Evolutionary conservation across 2,113 vertebrate species (phyloP), one percentile per base, ranked within the genome.

Genomic region (Chaetodon auriga): DNA sequence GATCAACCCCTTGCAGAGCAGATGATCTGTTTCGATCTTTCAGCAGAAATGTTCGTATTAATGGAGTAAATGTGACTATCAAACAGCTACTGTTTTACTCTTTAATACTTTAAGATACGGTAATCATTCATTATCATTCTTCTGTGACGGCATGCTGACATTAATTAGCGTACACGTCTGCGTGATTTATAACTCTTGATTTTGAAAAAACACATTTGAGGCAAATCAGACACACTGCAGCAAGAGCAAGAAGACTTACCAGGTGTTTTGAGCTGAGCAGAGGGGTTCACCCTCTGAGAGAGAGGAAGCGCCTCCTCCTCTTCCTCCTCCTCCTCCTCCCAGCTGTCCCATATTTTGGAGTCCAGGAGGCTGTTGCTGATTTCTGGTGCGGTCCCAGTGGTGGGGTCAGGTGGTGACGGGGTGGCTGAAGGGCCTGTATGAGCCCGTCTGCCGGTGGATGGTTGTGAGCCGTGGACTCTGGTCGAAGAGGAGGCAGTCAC

Each of bases 301-400:
- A 95, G 87, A 90, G 96, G 94, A 86, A 93, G 92, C 2, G 74
- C 3, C 71, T 90, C 93, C 21, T 92, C 84, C 8, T 41, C 38
- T 41, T 45, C 43, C 7, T 86, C 93, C 6, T 92, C 92, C 0
- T 96, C 96, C 25, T 96, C 96, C 64, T 84, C 91, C 46, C 96
- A 96, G 35, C 94, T 93, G 11, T 96, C 96, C 97, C 97, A 97
- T 46, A 96, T 45, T 68, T 92, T 93, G 3, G 96, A 95, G 75
- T 96, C 95, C 84, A 96, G 89, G 38, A 95, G 93, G 83, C 94
- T 95, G 0, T 73, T 84, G 64, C 79, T 87, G n/a, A 74, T 70
- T 68, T 81, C 71, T 46, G 66, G 55, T 14, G 72, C 4, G 19
- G n/a, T 48, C 11, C 0, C 8, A 19, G 60, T 13, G 43, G 21